Evolutionary conservation across 2,888 invertebrate genomes (phyloP).

Genomic region (Chloroclystis v-ata): DNA sequence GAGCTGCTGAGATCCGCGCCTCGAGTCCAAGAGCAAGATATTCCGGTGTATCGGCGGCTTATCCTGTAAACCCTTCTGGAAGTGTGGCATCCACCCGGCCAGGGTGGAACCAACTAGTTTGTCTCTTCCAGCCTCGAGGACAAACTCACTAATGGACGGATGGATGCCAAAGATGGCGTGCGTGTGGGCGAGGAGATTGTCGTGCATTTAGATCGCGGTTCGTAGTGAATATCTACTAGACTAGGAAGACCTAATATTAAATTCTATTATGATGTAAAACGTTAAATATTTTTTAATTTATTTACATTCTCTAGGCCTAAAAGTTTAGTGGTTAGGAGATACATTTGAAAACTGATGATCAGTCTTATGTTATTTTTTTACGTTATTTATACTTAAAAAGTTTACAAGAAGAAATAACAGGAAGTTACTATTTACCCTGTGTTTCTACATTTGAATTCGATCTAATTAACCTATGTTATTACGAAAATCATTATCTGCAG

Average conservation of each 20-base stretch:
- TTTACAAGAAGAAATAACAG: background rate
- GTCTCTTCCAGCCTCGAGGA: constrained; percentile 22
- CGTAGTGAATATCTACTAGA: constrained; percentile 61
- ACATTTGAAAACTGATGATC: constrained; percentile 1
- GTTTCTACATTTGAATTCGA: too few relatives aligned
- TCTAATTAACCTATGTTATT: too few relatives aligned
- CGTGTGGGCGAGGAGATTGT: constrained; percentile 53
- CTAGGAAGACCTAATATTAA: constrained; percentile 42
- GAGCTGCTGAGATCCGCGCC: constrained; percentile 77
- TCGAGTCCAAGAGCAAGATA: constrained; percentile 74
- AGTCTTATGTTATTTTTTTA: background rate
- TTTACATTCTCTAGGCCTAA: constrained; percentile 48
- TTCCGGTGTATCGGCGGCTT: constrained; percentile 80
- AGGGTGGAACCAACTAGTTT: constrained; percentile 28
- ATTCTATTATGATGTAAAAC: constrained; percentile 30
- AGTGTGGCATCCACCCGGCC: constrained; percentile 41
- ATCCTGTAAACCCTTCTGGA: constrained; percentile 68
- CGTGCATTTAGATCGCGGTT: constrained; percentile 69
- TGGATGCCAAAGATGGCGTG: constrained; percentile 41
- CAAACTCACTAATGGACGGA: constrained; percentile 33
- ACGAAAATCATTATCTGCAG: constrained; percentile 36
- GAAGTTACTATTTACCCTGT: too few relatives aligned
- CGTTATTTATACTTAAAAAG: background rate
- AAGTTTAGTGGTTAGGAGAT: constrained; percentile 2
- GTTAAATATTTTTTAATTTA: constrained; percentile 31